Conservation (phyloP, 64 coral and sea anemone genomes). For the Dendronephthya gigantea region DNA sequence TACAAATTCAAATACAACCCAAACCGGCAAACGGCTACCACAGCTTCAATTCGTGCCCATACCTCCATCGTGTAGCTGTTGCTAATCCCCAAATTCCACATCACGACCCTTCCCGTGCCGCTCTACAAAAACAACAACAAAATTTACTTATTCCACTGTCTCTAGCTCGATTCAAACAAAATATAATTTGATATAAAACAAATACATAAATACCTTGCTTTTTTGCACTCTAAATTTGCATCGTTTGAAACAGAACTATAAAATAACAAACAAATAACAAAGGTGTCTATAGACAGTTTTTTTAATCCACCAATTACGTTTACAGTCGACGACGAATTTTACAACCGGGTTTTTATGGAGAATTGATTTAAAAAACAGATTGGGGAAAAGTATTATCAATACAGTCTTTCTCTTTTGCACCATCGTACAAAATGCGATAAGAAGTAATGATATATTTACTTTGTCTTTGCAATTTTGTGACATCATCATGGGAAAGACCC, state of each 20-base stretch:
- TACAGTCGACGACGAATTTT: too few species aligned
- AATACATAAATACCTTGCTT: constrained; percentile 59
- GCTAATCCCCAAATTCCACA: constrained; percentile 79
- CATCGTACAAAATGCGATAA: too few species aligned
- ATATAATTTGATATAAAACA: neutral
- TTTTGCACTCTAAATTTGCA: constrained; percentile 94
- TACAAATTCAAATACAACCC: too few species aligned
- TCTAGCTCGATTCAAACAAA: too few species aligned
- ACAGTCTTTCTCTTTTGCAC: too few species aligned
- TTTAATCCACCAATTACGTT: too few species aligned
- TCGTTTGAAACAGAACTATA: constrained; percentile 67
- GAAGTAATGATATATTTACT: too few species aligned
- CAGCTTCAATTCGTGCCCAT: neutral
- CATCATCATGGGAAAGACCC: constrained; percentile 82
- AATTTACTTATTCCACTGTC: neutral
- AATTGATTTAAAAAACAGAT: too few species aligned
- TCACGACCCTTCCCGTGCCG: constrained; percentile 78
- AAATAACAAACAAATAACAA: neutral
- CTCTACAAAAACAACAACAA: constrained; percentile 15
- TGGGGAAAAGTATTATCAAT: too few species aligned
- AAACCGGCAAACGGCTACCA: too few species aligned
- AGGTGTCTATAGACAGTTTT: too few species aligned
- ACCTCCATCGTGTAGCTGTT: constrained; percentile 93
- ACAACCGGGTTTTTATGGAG: too few species aligned
- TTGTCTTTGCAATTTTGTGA: constrained; percentile 67